A percentile compares a stretch with the other conserved stretches of the same genome.
phyloP scores from a whole-genome alignment of 2,888 invertebrate species.

The Drosophila nr. perissopoda region DNA sequence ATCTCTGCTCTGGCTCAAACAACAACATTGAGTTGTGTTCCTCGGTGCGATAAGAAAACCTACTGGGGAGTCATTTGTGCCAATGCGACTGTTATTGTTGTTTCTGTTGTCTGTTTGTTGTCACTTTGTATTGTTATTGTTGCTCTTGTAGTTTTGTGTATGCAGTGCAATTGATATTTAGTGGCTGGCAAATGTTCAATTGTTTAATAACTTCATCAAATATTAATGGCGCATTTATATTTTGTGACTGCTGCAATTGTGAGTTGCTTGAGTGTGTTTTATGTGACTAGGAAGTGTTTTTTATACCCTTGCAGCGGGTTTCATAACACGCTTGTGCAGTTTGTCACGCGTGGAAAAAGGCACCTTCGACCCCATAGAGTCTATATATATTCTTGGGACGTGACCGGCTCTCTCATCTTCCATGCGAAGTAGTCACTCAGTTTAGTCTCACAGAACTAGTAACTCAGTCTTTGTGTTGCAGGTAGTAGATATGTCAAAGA shows the following conservation, averaged over 20 bases:
- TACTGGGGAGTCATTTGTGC: slow-evolving; percentile 69
- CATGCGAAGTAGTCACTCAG: not conserved
- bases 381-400: not conserved
- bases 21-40: slow-evolving; percentile 50
- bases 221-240: not conserved
- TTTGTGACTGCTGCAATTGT: not conserved
- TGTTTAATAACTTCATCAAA: slow-evolving; percentile 47
- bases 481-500: not conserved
- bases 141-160: slow-evolving; percentile 17
- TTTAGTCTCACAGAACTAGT: not conserved
- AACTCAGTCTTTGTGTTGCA: not conserved
- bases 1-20: slow-evolving; percentile 24
- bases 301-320: not conserved
- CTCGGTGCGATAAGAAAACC: slow-evolving; percentile 61
- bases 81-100: slow-evolving; percentile 5
- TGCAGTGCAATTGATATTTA: slow-evolving; percentile 39
- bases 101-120: not conserved
- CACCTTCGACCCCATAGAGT: not conserved
- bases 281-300: not conserved
- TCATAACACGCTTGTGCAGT: not conserved
- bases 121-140: slow-evolving; percentile 4
- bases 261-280: not conserved
- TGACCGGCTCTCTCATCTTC: not conserved
- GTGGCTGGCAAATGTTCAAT: slow-evolving; percentile 30
- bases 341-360: not conserved